phyloP scores from a whole-genome alignment of 2,888 invertebrate genomes.

The Pachydiplax longipennis region DNA sequence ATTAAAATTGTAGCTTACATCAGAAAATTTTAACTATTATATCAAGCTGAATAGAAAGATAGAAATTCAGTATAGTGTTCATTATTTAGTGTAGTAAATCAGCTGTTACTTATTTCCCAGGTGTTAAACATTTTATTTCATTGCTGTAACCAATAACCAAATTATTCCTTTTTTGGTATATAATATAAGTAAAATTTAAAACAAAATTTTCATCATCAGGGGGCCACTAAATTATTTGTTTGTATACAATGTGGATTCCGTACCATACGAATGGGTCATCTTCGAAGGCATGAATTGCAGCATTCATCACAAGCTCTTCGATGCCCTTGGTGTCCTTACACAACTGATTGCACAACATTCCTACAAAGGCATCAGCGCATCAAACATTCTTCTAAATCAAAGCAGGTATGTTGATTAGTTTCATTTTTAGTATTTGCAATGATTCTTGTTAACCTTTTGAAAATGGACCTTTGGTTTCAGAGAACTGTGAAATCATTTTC shows the following conservation, averaged over 20 bases:
- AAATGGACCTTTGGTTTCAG: too few relatives aligned
- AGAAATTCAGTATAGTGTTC: too few relatives aligned
- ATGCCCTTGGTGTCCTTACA: constrained; percentile 56
- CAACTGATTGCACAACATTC: constrained; percentile 54
- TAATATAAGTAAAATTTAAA: too few relatives aligned
- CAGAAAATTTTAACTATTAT: too few relatives aligned
- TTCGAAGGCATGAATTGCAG: constrained; percentile 57
- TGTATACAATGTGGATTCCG: constrained; percentile 58
- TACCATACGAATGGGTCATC: constrained; percentile 57
- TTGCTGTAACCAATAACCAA: not conserved
- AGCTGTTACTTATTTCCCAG: too few relatives aligned
- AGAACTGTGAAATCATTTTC: too few relatives aligned
- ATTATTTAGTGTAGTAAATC: too few relatives aligned
- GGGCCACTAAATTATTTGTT: constrained; percentile 53
- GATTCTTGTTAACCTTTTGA: not conserved
- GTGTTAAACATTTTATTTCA: too few relatives aligned
- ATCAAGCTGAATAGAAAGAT: too few relatives aligned
- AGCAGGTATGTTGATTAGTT: not conserved
- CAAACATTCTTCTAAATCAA: constrained; percentile 52
- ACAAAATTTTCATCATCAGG: not conserved
- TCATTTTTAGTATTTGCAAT: not conserved
- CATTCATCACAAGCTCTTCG: constrained; percentile 54
- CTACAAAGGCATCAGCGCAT: constrained; percentile 54
- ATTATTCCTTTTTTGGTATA: not conserved
- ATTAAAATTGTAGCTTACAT: too few relatives aligned